Base-by-base conservation (phyloP, 2,797 vertebrate genomes). In the Hemitrygon akajei region DNA sequence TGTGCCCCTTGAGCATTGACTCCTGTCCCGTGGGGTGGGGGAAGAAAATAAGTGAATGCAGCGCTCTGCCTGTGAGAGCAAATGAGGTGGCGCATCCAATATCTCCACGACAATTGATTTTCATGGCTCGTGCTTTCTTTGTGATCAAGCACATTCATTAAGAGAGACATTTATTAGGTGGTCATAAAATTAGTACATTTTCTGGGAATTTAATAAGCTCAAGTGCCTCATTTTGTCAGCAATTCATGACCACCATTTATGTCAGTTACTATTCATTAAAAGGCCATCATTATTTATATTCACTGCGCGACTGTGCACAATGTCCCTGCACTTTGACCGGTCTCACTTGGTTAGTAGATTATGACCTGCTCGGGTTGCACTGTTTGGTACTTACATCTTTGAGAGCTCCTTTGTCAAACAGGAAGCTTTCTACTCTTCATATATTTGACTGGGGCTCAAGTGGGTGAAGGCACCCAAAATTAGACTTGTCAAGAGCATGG, bases 151-250 rank as follows among this genome's bases (percentile, higher is more conserved):
- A 76, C 69, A 76, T 93, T 75, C 91, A 93, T 75, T 93, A 76
- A 1, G 3, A 20, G 22, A 76, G 91, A 93, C 91, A 93, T 93
- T 93, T 93, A 93, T 93, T 73, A 56, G 91, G 91, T 27, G 30
- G 37, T n/a, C 71, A 75, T 93, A 73, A 93, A 93, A 93, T 93
- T 93, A 93, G 91, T 76, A 76, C 66, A 76, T 75, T 76, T 56
- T n/a, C 91, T 93, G 40, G 47, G 91, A 93, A 93, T 93, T 93
- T 93, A 93, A 93, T 93, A 76, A 75, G 91, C 91, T 30, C 63
- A 89, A 89, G 91, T 47, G 37, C 56, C 69, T 93, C 73, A n/a
- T 76, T 75, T 58, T 93, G 91, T 93, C 91, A 93, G 71, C 91
- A 58, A 56, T 73, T 73, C 91, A 93, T 11, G 40, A 56, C 69